Percentiles rank a stretch among this genome's conserved stretches.
These are phyloP conservation scores for Melipona beecheii DNA, from an alignment of 2,888 invertebrate species.

Conservation along the genomic window DNA sequence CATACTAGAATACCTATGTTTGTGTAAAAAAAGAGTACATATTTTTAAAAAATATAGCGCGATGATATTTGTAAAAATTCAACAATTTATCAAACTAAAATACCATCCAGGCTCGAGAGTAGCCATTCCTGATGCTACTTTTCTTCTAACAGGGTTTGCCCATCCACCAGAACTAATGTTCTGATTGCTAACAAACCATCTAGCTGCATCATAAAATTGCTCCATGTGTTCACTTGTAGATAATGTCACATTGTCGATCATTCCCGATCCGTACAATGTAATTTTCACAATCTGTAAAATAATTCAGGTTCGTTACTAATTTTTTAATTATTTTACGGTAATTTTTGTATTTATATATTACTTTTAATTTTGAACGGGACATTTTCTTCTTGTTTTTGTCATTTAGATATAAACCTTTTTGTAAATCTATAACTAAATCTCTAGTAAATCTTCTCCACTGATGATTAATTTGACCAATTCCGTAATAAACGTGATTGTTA, in stretches of 20 bases:
- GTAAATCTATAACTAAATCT: conserved; percentile 95
- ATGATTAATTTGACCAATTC: conserved; percentile 88
- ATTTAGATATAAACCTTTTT: conserved; percentile 92
- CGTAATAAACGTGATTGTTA: conserved; percentile 93
- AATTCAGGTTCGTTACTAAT: neutral
- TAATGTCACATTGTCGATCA: conserved; percentile 91
- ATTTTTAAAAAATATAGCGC: neutral
- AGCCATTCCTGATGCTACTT: conserved; percentile 89
- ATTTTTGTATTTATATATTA: conserved; percentile 73
- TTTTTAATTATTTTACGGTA: neutral
- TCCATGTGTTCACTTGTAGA: conserved; percentile 94
- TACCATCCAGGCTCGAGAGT: conserved; percentile 94
- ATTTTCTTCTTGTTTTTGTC: conserved; percentile 89
- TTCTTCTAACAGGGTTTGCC: conserved; percentile 94
- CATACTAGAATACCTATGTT: conserved; percentile 95
- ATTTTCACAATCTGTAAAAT: conserved; percentile 86
- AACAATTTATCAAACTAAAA: conserved; percentile 14
- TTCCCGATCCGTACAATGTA: conserved; percentile 89
- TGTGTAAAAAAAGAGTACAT: neutral
- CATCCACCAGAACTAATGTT: conserved; percentile 95
- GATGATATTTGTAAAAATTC: neutral
- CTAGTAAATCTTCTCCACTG: conserved; percentile 93
- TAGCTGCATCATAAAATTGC: conserved; percentile 96
- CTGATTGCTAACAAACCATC: conserved; percentile 96
- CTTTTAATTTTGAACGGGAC: conserved; percentile 89